A percentile compares a stretch with the other conserved stretches of the same genome.
These are phyloP conservation scores for Philopotamus ludificatus DNA, from an alignment of 1,140 invertebrate species.

Conservation along the genomic window DNA sequence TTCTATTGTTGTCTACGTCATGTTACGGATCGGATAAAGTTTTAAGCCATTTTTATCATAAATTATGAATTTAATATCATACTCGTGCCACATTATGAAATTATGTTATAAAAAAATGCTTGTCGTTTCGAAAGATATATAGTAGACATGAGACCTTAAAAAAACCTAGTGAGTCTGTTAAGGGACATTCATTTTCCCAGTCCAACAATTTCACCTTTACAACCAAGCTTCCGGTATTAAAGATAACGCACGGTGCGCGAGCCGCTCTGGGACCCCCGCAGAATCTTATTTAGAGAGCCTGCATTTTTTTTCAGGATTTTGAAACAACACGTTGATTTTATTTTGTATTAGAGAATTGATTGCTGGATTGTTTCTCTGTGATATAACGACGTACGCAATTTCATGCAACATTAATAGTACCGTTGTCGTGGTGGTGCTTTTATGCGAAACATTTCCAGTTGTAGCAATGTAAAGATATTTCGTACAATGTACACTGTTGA, in stretches of 20 bases:
- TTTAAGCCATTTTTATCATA: background rate
- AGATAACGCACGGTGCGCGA: background rate
- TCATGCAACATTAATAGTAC: too few species aligned
- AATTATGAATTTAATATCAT: background rate
- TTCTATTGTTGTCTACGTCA: too few species aligned
- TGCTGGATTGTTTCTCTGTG: too few species aligned
- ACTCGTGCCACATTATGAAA: background rate
- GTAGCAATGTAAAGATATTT: too few species aligned
- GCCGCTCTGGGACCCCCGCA: too few species aligned
- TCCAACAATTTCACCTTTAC: slow-evolving; percentile 1
- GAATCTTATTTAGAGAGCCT: too few species aligned
- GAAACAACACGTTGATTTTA: background rate
- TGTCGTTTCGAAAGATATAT: background rate
- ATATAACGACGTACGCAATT: too few species aligned
- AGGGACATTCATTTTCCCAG: background rate
- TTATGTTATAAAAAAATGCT: background rate
- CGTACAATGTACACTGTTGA: too few species aligned
- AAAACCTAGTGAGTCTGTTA: background rate
- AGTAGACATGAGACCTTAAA: background rate
- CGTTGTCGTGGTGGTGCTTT: too few species aligned
- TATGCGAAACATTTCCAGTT: too few species aligned
- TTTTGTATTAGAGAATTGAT: too few species aligned
- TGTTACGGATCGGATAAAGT: background rate
- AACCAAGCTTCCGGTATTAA: background rate
- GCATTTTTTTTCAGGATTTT: too few species aligned